Percentiles rank a stretch among this genome's conserved stretches.
Evolutionary conservation across 2,888 invertebrate genomes (phyloP).

Genomic region (Boloria euphrosyne): DNA sequence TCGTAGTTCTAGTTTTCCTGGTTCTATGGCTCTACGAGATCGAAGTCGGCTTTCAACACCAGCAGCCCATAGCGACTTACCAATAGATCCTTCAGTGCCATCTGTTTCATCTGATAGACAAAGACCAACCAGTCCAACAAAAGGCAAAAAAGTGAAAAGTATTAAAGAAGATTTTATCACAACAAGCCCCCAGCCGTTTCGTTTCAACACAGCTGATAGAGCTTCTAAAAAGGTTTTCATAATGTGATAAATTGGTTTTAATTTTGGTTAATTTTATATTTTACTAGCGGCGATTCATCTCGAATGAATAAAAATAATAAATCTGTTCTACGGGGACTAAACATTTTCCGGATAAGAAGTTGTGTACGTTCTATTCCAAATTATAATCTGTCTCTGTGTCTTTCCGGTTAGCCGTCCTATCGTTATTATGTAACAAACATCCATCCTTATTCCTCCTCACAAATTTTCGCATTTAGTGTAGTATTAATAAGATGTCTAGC

Average conservation of each 20-base stretch:
- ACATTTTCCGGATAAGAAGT: too few species aligned
- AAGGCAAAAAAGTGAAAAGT: slow-evolving; percentile 57
- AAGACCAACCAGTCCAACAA: slow-evolving; percentile 62
- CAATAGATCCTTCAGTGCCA: slow-evolving; percentile 68
- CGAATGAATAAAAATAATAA: too few species aligned
- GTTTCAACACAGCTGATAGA: slow-evolving; percentile 77
- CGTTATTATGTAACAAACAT: too few species aligned
- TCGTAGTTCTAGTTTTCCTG: slow-evolving; percentile 84
- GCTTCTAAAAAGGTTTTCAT: slow-evolving; percentile 65
- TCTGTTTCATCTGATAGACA: slow-evolving; percentile 62
- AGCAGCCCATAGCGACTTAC: slow-evolving; percentile 74
- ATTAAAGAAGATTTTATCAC: slow-evolving; percentile 75
- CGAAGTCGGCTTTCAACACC: slow-evolving; percentile 73
- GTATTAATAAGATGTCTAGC: too few species aligned
- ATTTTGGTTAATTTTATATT: too few species aligned
- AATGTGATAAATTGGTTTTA: background rate
- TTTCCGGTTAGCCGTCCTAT: too few species aligned
- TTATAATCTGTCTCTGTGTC: too few species aligned
- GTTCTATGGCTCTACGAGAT: slow-evolving; percentile 86
- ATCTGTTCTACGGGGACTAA: too few species aligned
- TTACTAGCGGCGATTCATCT: slow-evolving; percentile 59
- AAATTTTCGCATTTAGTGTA: too few species aligned
- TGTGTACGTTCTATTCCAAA: too few species aligned
- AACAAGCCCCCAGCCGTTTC: slow-evolving; percentile 78
- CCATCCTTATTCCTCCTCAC: too few species aligned